Conservation (phyloP, 2,888 invertebrate genomes). For the Epinotia brunnichana region DNA sequence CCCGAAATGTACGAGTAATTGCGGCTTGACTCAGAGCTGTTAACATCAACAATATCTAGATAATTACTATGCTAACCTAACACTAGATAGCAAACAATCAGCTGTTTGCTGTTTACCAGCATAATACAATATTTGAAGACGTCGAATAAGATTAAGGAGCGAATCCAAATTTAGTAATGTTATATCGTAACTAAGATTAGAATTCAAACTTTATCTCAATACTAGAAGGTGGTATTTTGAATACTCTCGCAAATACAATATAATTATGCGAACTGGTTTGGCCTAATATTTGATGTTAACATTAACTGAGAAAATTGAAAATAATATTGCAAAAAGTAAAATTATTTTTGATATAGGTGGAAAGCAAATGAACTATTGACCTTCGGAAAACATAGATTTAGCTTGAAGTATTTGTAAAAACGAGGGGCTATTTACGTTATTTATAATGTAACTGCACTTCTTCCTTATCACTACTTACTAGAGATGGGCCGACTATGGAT, state of each 20-base stretch:
- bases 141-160: background rate
- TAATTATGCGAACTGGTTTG: too few relatives aligned
- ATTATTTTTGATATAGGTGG: background rate
- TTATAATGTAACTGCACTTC: too few relatives aligned
- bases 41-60: background rate
- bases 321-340: background rate
- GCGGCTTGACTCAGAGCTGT: background rate
- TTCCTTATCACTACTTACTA: too few relatives aligned
- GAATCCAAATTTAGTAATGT: background rate
- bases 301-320: background rate
- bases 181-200: background rate
- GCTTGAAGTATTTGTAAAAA: too few relatives aligned
- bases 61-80: slow-evolving; percentile 4
- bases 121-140: slow-evolving; percentile 7
- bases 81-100: slow-evolving; percentile 7
- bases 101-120: slow-evolving; percentile 4
- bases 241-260: background rate
- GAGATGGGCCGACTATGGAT: too few relatives aligned
- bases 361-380: background rate
- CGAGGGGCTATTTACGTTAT: too few relatives aligned
- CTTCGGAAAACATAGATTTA: too few relatives aligned
- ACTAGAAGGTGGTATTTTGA: background rate
- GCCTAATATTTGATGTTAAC: background rate
- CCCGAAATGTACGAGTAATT: background rate
- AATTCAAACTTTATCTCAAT: background rate